A percentile compares a stretch with the other conserved stretches of the same genome.
These are phyloP conservation scores for Cryptoblepharus egeriae DNA, from an alignment of 2,797 vertebrate species.

Conservation along the genomic window DNA sequence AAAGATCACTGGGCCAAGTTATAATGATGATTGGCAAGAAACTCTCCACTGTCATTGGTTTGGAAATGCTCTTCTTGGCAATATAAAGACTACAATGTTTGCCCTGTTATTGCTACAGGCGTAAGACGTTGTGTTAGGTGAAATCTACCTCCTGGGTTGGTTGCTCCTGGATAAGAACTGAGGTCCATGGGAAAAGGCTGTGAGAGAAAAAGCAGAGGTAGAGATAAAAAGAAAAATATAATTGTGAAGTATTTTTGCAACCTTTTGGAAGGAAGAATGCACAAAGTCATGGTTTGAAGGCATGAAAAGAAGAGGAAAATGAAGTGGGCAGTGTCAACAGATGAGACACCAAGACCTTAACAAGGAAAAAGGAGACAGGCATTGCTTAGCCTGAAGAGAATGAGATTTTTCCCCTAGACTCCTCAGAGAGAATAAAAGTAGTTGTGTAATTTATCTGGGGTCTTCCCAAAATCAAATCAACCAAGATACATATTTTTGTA, in stretches of 20 bases:
- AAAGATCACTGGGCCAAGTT: slow-evolving; percentile 38
- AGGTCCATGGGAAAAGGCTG: background rate
- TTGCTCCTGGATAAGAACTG: background rate
- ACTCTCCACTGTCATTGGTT: slow-evolving; percentile 55
- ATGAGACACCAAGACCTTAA: background rate
- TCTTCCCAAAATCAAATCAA: background rate
- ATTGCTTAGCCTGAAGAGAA: background rate
- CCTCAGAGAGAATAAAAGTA: background rate
- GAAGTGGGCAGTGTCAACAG: background rate
- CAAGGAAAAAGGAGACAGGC: background rate
- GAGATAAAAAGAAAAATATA: background rate
- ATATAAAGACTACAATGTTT: background rate
- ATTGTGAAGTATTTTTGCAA: background rate
- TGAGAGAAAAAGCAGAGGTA: background rate
- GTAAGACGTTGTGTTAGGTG: background rate
- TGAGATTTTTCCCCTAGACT: background rate
- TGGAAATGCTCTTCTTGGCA: slow-evolving; percentile 35
- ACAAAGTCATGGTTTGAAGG: background rate
- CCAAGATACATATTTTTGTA: background rate
- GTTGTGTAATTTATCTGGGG: background rate
- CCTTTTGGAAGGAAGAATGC: background rate
- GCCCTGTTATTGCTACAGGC: background rate
- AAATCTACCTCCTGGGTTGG: background rate
- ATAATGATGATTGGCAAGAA: slow-evolving; percentile 52
- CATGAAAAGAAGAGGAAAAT: background rate